phyloP scores from a whole-genome alignment of 2,797 vertebrate genomes.

The Platyrinchus mystaceus region DNA sequence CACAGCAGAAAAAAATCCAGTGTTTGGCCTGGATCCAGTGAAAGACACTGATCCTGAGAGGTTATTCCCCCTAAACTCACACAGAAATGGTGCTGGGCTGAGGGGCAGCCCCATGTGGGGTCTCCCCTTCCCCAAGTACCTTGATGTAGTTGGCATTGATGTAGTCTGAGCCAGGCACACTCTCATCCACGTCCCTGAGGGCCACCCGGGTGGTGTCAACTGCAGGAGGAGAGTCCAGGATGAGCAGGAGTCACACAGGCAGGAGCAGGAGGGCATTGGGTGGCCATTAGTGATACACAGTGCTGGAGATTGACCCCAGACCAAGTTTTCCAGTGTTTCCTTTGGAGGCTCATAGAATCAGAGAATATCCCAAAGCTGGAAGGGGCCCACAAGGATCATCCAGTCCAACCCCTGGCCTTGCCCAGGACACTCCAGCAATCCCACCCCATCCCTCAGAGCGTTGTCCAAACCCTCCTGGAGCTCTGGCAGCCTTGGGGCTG shows the following conservation, averaged over 20 bases:
- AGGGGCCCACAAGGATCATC: not conserved
- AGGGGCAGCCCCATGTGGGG: fast-evolving
- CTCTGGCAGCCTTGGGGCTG: not conserved
- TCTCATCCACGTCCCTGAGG: constrained; percentile 77
- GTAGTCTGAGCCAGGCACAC: constrained; percentile 83
- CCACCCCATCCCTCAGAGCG: not conserved
- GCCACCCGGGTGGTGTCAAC: constrained; percentile 86
- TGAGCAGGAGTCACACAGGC: not conserved
- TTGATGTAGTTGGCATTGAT: constrained; percentile 91
- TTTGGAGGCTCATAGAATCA: not conserved
- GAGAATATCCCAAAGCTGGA: not conserved
- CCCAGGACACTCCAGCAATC: not conserved
- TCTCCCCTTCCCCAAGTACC: constrained; percentile 66
- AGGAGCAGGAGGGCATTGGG: not conserved
- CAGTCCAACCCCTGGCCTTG: not conserved
- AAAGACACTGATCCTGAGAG: not conserved
- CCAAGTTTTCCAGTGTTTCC: no score
- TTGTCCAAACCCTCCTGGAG: not conserved
- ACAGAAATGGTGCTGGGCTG: not conserved
- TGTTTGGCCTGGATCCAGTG: not conserved
- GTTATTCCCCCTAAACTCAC: not conserved
- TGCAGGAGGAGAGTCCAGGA: constrained; percentile 13
- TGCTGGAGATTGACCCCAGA: not conserved
- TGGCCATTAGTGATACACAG: fast-evolving
- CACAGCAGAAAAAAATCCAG: not conserved